phyloP scores from a whole-genome alignment of 2,797 vertebrate species.

The Lophotriccus pileatus region DNA sequence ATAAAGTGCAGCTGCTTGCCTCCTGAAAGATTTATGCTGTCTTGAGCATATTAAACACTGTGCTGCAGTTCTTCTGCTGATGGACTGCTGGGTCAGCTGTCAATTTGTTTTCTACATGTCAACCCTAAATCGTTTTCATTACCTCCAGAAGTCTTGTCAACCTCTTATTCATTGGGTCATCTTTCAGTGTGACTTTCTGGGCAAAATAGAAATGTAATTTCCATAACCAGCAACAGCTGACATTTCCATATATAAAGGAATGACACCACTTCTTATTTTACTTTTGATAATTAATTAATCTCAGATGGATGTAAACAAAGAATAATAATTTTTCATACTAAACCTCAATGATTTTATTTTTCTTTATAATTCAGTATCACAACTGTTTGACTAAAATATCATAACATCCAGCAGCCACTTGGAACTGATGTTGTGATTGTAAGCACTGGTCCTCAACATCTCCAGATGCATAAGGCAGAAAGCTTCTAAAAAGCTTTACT shows the following conservation, averaged over 20 bases:
- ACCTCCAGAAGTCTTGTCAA: not conserved
- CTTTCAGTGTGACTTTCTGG: not conserved
- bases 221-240: not conserved
- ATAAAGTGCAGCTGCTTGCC: constrained; percentile 8
- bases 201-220: not conserved
- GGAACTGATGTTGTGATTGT: not conserved
- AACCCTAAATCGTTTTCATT: not conserved
- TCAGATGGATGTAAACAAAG: not conserved
- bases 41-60: not conserved
- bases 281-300: not conserved
- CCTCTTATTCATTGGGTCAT: not conserved
- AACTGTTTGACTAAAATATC: not conserved
- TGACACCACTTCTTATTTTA: not conserved
- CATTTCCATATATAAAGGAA: not conserved
- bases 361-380: not conserved
- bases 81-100: not conserved
- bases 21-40: not conserved
- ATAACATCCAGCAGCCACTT: not conserved
- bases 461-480: not conserved
- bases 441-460: not conserved
- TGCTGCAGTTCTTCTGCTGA: not conserved
- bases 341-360: not conserved
- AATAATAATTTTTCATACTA: not conserved
- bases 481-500: not conserved
- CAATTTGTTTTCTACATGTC: not conserved